Conservation (phyloP, 2,113 vertebrate species). For the Corythornis madagascariensis region DNA sequence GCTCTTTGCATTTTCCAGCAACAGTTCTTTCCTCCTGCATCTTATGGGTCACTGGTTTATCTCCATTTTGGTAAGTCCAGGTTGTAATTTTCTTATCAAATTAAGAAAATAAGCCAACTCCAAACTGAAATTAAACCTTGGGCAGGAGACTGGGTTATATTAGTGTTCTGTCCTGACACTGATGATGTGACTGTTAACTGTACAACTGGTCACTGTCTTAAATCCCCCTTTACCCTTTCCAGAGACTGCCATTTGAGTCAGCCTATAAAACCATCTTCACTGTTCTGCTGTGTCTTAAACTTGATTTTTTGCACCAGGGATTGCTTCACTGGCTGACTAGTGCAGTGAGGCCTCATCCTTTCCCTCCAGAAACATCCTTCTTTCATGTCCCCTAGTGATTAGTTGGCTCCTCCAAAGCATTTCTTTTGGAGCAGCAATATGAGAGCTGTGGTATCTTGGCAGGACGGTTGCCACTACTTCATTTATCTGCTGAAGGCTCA, state of each 20-base stretch:
- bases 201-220: background rate
- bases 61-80: background rate
- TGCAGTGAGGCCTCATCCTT: background rate
- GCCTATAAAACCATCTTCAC: background rate
- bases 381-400: accelerated
- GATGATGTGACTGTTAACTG: background rate
- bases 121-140: background rate
- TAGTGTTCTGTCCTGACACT: background rate
- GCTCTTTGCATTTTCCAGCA: background rate
- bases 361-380: accelerated
- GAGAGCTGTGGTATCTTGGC: accelerated
- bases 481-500: background rate
- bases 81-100: background rate
- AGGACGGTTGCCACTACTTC: background rate
- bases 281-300: background rate
- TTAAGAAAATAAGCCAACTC: too few relatives aligned
- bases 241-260: background rate
- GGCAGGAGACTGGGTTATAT: background rate
- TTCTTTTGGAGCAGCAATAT: accelerated
- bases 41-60: background rate
- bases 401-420: accelerated
- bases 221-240: background rate
- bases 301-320: too few relatives aligned
- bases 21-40: background rate
- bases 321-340: background rate